A percentile compares a stretch with the other conserved stretches of the same genome.
These are phyloP conservation scores for Hyposmocoma kahamanoa DNA, from an alignment of 1,140 invertebrate species.

Conservation along the genomic window DNA sequence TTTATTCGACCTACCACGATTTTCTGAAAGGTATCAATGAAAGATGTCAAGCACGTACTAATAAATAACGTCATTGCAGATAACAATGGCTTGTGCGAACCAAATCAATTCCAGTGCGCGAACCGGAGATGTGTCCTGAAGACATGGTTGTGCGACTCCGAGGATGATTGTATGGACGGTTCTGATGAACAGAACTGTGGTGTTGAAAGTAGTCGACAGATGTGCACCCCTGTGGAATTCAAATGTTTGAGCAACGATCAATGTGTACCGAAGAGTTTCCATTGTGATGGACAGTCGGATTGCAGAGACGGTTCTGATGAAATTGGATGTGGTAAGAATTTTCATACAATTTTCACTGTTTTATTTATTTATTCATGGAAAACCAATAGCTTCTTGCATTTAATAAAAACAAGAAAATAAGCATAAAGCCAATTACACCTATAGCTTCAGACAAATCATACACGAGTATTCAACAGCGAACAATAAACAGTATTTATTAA, in stretches of 20 bases:
- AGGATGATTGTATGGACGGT: constrained; percentile 95
- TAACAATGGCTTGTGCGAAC: constrained; percentile 82
- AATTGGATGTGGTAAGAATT: constrained; percentile 88
- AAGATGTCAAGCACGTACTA: no score
- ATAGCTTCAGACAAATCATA: no score
- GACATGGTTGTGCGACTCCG: constrained; percentile 91
- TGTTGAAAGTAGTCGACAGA: constrained; percentile 60
- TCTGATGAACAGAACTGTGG: constrained; percentile 85
- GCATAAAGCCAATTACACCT: no score
- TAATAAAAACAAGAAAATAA: no score
- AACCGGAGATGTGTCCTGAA: constrained; percentile 94
- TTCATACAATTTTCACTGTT: neutral
- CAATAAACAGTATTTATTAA: no score
- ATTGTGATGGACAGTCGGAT: constrained; percentile 93
- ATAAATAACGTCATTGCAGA: constrained; percentile 24
- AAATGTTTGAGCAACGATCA: constrained; percentile 85
- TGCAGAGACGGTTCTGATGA: constrained; percentile 94
- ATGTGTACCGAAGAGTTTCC: constrained; percentile 94
- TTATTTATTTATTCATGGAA: no score
- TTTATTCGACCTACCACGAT: no score
- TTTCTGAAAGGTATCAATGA: no score
- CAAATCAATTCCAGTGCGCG: constrained; percentile 92
- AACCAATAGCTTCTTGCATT: no score
- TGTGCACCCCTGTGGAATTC: constrained; percentile 89
- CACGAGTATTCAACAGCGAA: no score